Conservation (phyloP, 2,888 invertebrate genomes). For the Oxystoma pomonae region DNA sequence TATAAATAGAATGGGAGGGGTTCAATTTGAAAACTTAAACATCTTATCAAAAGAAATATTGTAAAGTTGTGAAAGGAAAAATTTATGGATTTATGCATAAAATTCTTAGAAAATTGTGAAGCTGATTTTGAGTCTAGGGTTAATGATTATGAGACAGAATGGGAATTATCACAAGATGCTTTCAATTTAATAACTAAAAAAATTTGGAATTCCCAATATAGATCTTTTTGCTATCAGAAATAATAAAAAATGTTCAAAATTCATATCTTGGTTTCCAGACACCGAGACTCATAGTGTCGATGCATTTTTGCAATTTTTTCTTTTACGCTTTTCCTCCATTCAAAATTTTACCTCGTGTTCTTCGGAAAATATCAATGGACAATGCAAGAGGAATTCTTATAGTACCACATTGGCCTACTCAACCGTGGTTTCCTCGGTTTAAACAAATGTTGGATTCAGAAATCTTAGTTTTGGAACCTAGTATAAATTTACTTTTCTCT, state of each 20-base stretch:
- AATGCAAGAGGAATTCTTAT: conserved; percentile 5
- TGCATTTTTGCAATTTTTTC: conserved; percentile 4
- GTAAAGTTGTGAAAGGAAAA: background rate
- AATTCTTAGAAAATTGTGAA: too few relatives aligned
- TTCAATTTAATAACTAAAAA: too few relatives aligned
- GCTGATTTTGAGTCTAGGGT: too few relatives aligned
- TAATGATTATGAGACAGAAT: too few relatives aligned
- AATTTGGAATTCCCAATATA: conserved; percentile 3
- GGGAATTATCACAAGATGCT: too few relatives aligned
- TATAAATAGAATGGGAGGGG: background rate
- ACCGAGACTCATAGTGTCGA: background rate
- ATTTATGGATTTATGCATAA: background rate
- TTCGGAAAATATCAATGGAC: conserved; percentile 12
- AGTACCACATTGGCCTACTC: conserved; percentile 6
- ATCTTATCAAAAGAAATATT: background rate
- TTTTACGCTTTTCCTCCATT: conserved; percentile 13
- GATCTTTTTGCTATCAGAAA: conserved; percentile 11
- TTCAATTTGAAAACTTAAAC: background rate
- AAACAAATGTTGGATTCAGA: background rate
- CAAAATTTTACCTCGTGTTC: conserved; percentile 5
- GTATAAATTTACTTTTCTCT: conserved; percentile 7
- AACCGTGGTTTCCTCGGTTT: conserved; percentile 8
- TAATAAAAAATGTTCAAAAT: conserved; percentile 12
- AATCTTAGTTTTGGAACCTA: conserved; percentile 1
- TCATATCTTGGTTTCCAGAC: conserved; percentile 5